Evolutionary conservation across 2,797 vertebrate genomes (phyloP).

Genomic region (Catharus ustulatus): DNA sequence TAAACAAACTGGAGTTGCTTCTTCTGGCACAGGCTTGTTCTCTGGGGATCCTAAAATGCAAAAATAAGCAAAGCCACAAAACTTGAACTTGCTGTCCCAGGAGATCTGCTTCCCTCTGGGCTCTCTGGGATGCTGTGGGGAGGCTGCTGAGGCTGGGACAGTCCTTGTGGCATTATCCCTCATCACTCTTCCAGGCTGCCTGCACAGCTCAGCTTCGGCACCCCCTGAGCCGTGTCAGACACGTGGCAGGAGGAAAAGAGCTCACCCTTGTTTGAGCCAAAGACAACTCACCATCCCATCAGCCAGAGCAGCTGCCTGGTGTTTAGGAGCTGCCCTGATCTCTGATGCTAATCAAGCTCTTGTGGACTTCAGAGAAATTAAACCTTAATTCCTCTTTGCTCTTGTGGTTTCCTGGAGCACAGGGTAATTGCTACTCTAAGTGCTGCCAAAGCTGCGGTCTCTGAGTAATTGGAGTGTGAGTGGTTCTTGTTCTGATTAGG

Average conservation of each 20-base stretch:
- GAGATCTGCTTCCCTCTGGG: neutral
- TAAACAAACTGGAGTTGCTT: neutral
- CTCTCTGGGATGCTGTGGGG: neutral
- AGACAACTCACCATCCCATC: neutral
- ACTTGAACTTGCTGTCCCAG: rapidly evolving
- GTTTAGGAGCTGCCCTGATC: neutral
- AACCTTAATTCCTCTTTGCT: conserved; percentile 35
- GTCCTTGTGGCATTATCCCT: neutral
- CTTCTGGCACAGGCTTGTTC: neutral
- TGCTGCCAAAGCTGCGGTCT: conserved; percentile 36
- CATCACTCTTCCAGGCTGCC: neutral
- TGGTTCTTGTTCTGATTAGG: neutral
- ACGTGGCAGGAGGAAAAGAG: neutral
- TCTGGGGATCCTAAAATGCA: neutral
- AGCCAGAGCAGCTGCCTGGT: neutral
- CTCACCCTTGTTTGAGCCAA: neutral
- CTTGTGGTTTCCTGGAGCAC: conserved; percentile 59
- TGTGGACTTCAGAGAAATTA: conserved; percentile 19
- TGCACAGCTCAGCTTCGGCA: rapidly evolving
- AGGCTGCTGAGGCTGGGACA: neutral
- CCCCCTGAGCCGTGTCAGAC: neutral
- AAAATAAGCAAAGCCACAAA: neutral
- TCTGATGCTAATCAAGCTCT: neutral
- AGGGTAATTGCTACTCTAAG: neutral
- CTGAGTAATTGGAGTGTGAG: conserved; percentile 25